Evolutionary conservation across 1,140 invertebrate species (phyloP), one percentile per base, ranked within the genome.

Genomic region (Mamestra configurata): DNA sequence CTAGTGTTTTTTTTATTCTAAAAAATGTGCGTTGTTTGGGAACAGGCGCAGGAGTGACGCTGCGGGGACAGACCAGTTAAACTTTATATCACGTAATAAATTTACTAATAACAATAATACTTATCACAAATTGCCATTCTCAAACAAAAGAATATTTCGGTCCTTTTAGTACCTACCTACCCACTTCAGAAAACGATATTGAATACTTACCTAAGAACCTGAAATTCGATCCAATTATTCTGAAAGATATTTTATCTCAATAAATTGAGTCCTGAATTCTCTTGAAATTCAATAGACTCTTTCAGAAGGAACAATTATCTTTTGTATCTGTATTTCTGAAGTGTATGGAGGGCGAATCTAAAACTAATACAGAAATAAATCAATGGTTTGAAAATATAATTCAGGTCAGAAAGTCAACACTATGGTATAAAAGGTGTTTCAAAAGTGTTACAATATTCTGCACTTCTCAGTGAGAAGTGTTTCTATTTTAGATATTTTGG

Each of bases 391-490:
- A n/a, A n/a, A n/a, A n/a, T n/a, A n/a, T n/a, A n/a, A 64, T 64
- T 18, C n/a, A 37, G 59, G 59, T 37, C 59, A 37, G n/a, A 20
- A 64, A 64, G n/a, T 64, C 59, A 64, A 64, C 59, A 64, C 59
- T 64, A 35, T 4, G 10, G 37, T 31, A n/a, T 64, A 64, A 64
- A 64, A 64, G 59, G 59, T 37, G 15, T 64, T 27, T 57, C 53
- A 57, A 57, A 10, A 57, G 1, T 40, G n/a, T 31, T 59, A 31
- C 13, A 37, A 64, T 64, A 37, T 64, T 64, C 8, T 27, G 35
- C 31, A 64, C 15, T n/a, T n/a, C n/a, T n/a, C n/a, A 35, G 1
- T 61, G 15, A 20, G 5, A 22, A 53, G 51, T 37, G n/a, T 31
- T 18, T 31, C 27, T 64, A 13, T 35, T 18, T 27, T 10, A 40